Evolutionary conservation across 2,888 invertebrate species (phyloP), one percentile per base, ranked within the genome.

Genomic region (Epinotia brunnichana): DNA sequence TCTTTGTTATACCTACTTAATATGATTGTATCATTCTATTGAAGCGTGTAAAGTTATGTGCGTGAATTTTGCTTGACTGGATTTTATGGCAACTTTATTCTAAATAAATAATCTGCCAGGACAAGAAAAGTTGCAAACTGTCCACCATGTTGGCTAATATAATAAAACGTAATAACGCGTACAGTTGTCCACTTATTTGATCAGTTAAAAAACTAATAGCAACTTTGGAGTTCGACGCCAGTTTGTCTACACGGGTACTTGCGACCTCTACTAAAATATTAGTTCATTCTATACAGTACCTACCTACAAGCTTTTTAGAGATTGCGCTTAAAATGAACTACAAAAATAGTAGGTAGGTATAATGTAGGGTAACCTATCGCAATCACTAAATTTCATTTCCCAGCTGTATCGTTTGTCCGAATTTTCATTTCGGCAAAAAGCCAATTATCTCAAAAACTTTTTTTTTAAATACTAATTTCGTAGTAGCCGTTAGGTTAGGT

Each of bases 171-270:
- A n/a, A 21, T 44, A 59, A 39, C 51, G 48, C 35, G 60, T 13
- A 53, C 41, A 21, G 13, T 59, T 39, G 35, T 57, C 63, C 44
- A 48, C 35, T 63, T 70, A 56, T 56, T 63, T 57, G 39, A 64
- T 64, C 57, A 64, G 51, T 70, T 63, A 64, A 21, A 51, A 64
- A 64, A 64, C 70, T 64, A 64, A 64, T 70, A 64, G n/a, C 15
- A 59, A 70, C 35, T 64, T 70, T 13, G 44, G 21, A 59, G 51
- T 59, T 64, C 24, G 35, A 21, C 63, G 51, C 39, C 54, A 21
- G 51, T 64, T 59, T 53, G 57, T 57, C 56, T 53, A 24, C 17
- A n/a, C 21, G 19, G 59, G n/a, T n/a, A 29, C 24, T 53, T n/a
- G n/a, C 60, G 48, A 51, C 44, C 53, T 53, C 17, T 19, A 53